These are phyloP conservation scores for Arbacia lixula DNA, from an alignment of 53 echinoderm and acorn worm species.

Conservation along the genomic window DNA sequence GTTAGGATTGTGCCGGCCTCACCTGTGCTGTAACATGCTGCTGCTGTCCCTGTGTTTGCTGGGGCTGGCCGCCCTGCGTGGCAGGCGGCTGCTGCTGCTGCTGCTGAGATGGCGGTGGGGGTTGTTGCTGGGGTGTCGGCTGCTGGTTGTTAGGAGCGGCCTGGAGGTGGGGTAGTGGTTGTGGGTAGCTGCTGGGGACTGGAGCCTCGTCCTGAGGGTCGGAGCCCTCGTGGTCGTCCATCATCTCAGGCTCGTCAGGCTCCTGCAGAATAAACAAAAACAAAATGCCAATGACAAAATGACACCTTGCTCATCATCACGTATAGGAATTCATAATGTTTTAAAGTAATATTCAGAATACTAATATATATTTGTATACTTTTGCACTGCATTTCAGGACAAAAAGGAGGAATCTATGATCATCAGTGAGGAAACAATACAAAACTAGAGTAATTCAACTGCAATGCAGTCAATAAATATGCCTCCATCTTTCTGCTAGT, in stretches of 20 bases:
- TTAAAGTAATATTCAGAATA: no score
- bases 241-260: slow-evolving; percentile 91
- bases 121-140: slow-evolving; percentile 29
- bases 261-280: slow-evolving; percentile 65
- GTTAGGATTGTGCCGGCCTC: no score
- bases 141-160: slow-evolving; percentile 77
- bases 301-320: no score
- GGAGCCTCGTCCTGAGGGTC: slow-evolving; percentile 81
- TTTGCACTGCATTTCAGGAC: no score
- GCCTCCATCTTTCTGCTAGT: no score
- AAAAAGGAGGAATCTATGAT: no score
- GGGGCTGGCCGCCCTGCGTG: slow-evolving; percentile 37
- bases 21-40: slow-evolving; percentile 80
- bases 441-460: no score
- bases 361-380: no score
- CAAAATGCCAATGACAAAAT: no score
- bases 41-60: slow-evolving; percentile 51
- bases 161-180: slow-evolving; percentile 69
- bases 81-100: slow-evolving; percentile 31
- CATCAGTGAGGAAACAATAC: no score
- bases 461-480: no score
- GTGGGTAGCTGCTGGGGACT: slow-evolving; percentile 62
- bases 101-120: slow-evolving; percentile 11
- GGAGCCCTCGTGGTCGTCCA: slow-evolving; percentile 96
- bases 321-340: no score